Base-by-base conservation (phyloP, 2,113 vertebrate genomes). In the Bambusicola thoracicus region DNA sequence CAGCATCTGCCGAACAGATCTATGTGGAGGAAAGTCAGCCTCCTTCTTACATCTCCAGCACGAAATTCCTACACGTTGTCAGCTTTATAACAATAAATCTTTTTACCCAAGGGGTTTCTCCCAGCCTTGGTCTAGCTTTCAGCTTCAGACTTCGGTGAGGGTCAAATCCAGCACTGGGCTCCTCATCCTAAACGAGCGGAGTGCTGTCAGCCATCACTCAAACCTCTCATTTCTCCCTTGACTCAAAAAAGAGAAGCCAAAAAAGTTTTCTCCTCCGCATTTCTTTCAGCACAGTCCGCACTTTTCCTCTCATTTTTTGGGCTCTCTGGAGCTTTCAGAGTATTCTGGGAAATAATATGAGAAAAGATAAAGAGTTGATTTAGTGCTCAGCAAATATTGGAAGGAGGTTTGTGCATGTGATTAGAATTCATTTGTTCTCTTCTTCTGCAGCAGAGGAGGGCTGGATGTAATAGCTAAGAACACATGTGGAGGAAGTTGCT, bases 311-410 rank as follows among this genome's bases (percentile, higher is more conserved):
- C 49, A 30, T 91, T 90, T 90, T 92, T 82, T 90, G 77, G 92
- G 11, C 41, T 92, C 89, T 87, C 89, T 67, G 91, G 95, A 95
- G 96, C 87, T 90, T 88, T 77, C 65, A 76, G 82, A 70, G 63
- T 91, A 34, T 80, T 81, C 93, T 95, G 89, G 93, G 82, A 95
- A 94, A 95, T 95, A 96, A 89, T 92, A 94, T 81, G 68, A 79
- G 87, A 41, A 90, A 94, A 92, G 89, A 93, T 90, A 81, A 95
- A 95, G 92, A 85, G 93, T 92, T 97, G 96, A 94, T 96, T 96
- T 96, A 97, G 68, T 94, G 85, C 87, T 90, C 63, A 92, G 90
- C 78, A 96, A 97, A 97, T 93, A 89, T 85, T 87, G 78, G 80
- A 89, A 88, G 49, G 87, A 81, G 93, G 84, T 92, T 70, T 94